Percentiles rank a stretch among this genome's conserved stretches.
phyloP scores from a whole-genome alignment of 2,797 vertebrate genomes.

The Sciurus vulgaris region DNA sequence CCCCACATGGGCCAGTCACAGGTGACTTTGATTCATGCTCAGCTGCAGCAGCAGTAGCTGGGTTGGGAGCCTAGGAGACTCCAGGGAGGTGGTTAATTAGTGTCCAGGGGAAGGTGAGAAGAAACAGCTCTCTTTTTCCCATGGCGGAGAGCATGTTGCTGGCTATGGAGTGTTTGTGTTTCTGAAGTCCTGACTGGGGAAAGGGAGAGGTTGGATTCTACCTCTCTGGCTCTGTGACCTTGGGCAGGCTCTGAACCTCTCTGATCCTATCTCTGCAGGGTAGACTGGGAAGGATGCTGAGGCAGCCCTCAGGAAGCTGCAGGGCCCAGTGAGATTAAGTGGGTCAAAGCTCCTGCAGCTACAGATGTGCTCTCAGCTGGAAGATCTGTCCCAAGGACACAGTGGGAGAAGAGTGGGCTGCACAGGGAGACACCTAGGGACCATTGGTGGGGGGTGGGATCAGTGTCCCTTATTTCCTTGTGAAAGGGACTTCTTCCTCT shows the following conservation, averaged over 20 bases:
- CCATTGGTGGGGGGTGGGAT: background rate
- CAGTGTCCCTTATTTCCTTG: background rate
- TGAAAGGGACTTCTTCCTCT: background rate
- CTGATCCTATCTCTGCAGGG: background rate
- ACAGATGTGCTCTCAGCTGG: background rate
- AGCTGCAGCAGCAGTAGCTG: background rate
- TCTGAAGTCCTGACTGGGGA: background rate
- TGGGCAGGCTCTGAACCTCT: background rate
- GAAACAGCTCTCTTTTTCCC: background rate
- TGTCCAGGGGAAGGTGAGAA: background rate
- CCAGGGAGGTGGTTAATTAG: background rate
- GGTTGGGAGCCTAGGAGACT: background rate
- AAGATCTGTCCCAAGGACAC: background rate
- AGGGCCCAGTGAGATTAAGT: background rate
- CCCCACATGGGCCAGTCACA: background rate
- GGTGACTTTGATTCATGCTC: slow-evolving; percentile 60
- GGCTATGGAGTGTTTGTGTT: background rate
- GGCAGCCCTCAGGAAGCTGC: background rate
- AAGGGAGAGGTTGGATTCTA: background rate
- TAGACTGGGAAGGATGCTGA: background rate
- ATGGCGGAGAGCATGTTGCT: background rate
- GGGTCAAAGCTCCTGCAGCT: background rate
- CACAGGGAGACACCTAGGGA: no score
- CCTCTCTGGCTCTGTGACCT: background rate
- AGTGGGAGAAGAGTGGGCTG: background rate